Conservation (phyloP, 2,888 invertebrate genomes). For the Argynnis bischoffii region DNA sequence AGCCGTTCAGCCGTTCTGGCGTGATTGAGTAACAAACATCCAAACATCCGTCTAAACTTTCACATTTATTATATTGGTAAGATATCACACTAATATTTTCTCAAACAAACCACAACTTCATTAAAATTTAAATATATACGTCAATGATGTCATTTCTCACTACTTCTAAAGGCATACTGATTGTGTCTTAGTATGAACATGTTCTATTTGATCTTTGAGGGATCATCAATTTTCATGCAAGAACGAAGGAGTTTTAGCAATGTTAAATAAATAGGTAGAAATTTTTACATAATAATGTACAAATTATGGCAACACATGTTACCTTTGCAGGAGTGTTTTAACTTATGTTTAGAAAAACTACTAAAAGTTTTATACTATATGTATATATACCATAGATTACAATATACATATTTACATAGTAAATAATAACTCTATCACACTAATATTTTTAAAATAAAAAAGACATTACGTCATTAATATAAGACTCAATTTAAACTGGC, state of each 20-base stretch:
- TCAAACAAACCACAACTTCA: constrained; percentile 26
- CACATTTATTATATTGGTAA: too few relatives aligned
- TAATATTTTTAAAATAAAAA: background rate
- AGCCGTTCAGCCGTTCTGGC: too few relatives aligned
- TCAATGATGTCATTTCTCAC: constrained; percentile 5
- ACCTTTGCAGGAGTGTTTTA: too few relatives aligned
- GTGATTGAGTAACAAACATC: too few relatives aligned
- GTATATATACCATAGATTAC: too few relatives aligned
- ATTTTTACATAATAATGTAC: too few relatives aligned
- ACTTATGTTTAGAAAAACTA: too few relatives aligned
- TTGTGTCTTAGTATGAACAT: background rate
- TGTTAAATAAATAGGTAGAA: too few relatives aligned
- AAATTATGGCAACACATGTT: too few relatives aligned
- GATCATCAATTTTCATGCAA: constrained; percentile 5
- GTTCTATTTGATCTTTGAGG: background rate
- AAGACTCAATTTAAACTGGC: constrained; percentile 4
- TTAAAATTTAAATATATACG: constrained; percentile 26
- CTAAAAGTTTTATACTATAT: too few relatives aligned
- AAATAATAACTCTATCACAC: constrained; percentile 15
- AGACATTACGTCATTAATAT: background rate
- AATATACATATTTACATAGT: too few relatives aligned
- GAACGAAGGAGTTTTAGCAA: background rate
- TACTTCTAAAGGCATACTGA: constrained; percentile 8
- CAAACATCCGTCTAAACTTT: too few relatives aligned
- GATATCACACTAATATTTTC: constrained; percentile 12